Evolutionary conservation across 2,888 invertebrate species (phyloP), one percentile per base, ranked within the genome.

Genomic region (Plutella xylostella): DNA sequence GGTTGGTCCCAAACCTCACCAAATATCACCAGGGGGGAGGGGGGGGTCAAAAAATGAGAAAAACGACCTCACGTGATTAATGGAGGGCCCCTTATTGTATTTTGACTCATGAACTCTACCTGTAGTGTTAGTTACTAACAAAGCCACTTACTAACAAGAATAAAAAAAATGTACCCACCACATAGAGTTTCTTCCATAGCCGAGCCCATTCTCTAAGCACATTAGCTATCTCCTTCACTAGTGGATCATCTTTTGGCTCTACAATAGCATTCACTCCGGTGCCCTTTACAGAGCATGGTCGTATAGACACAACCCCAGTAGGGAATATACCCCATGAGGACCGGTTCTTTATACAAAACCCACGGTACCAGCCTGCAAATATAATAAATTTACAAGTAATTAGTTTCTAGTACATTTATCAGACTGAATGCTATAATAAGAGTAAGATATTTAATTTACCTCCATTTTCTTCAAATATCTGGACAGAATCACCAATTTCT

Each of bases 161-260:
- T n/a, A n/a, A n/a, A n/a, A n/a, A n/a, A 28, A 12, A 6, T 35
- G 14, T 42, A 82, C 90, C 80, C 79, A 96, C 96, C 87, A 96
- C 92, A 86, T 92, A 97, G 38, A 96, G 87, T 55, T 90, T 90
- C 66, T 96, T 96, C 97, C 97, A 97, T 52, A 95, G 90, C 54
- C 92, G 87, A 14, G 92, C 93, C 97, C 97, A 97, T 89, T 97
- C 97, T 63, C 96, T 84, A 37, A 97, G 82, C 0, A 96, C 96
- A 52, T 93, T 90, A 0, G 95, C 93, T 44, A 96, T 94, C 80
- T 97, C 97, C 43, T 91, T 87, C 1, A 96, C 93, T n/a, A 96
- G 89, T 0, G 93, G 90, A 79, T 97, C 97, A 60, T 94, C 94
- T 55, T 93, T 86, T 12, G 94, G 88, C 48, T 94, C 92, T 59